Evolutionary conservation across 1,140 invertebrate species (phyloP).

Genomic region (Ceratina japonica): DNA sequence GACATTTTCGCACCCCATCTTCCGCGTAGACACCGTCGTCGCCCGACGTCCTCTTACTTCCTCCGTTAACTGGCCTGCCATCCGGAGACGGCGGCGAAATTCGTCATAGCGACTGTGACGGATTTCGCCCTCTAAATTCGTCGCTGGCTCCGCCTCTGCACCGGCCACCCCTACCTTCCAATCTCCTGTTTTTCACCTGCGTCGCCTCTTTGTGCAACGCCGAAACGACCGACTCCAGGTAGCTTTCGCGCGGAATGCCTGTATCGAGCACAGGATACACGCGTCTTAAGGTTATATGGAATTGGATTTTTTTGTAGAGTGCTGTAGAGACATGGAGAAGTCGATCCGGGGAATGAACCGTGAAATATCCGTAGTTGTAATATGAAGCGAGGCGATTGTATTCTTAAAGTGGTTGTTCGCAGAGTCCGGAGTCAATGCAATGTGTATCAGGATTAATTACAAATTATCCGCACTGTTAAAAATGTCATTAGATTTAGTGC

Average conservation of each 20-base stretch:
- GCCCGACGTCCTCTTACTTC: slow-evolving; percentile 9
- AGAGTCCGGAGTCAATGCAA: no score
- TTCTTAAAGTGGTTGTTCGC: no score
- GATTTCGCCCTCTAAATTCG: slow-evolving; percentile 24
- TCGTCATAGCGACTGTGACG: slow-evolving; percentile 55
- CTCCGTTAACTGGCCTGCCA: not conserved
- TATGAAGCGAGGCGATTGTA: no score
- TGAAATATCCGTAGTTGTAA: not conserved
- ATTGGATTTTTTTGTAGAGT: slow-evolving; percentile 10
- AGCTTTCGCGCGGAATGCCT: not conserved
- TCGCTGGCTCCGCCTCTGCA: no score
- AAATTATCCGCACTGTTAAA: no score
- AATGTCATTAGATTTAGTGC: no score
- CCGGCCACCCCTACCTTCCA: not conserved
- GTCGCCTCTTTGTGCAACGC: not conserved
- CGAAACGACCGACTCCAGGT: not conserved
- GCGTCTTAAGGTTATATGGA: not conserved
- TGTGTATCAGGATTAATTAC: no score
- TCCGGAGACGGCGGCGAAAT: slow-evolving; percentile 30
- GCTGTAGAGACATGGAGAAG: no score
- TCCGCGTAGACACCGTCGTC: slow-evolving; percentile 36
- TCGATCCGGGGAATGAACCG: not conserved
- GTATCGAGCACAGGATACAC: not conserved
- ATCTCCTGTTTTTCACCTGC: slow-evolving; percentile 26
- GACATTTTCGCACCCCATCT: slow-evolving; percentile 67